Percentiles rank a stretch among this genome's conserved stretches.
phyloP scores from a whole-genome alignment of 2,113 vertebrate genomes.

The Prinia subflava region DNA sequence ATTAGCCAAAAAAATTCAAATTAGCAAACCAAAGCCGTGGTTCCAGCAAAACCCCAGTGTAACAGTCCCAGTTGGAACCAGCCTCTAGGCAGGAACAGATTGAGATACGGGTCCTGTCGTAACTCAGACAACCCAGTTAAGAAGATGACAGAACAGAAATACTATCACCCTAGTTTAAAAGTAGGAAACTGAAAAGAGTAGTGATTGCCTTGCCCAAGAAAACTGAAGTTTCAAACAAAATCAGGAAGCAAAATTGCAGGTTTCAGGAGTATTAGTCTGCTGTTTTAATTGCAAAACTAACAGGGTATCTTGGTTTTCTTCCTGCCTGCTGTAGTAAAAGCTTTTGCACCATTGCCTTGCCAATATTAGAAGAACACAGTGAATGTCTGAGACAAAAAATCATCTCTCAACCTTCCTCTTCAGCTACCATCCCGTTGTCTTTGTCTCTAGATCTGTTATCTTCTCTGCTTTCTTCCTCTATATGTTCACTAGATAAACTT shows the following conservation, averaged over 20 bases:
- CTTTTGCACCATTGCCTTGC: background rate
- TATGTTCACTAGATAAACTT: slow-evolving; percentile 19
- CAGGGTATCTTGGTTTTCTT: background rate
- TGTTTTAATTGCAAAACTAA: background rate
- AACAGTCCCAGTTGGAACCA: fast-evolving
- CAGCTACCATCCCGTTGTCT: background rate
- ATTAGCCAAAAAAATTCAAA: background rate
- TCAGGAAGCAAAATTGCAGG: background rate
- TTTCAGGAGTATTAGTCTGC: background rate
- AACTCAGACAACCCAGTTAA: background rate
- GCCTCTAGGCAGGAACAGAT: background rate
- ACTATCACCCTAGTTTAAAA: background rate
- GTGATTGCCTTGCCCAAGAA: background rate
- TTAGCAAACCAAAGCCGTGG: background rate
- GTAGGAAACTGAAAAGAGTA: background rate
- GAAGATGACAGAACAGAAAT: background rate
- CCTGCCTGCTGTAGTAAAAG: background rate
- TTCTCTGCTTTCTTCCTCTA: slow-evolving; percentile 1
- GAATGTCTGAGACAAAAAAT: background rate
- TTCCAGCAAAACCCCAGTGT: background rate
- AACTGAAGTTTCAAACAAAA: background rate
- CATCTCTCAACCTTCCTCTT: background rate
- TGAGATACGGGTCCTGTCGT: background rate
- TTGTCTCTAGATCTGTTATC: slow-evolving; percentile 7
- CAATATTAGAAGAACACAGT: background rate